Base-by-base conservation (phyloP, 2,113 vertebrate species). In the Nycticebus coucang region DNA sequence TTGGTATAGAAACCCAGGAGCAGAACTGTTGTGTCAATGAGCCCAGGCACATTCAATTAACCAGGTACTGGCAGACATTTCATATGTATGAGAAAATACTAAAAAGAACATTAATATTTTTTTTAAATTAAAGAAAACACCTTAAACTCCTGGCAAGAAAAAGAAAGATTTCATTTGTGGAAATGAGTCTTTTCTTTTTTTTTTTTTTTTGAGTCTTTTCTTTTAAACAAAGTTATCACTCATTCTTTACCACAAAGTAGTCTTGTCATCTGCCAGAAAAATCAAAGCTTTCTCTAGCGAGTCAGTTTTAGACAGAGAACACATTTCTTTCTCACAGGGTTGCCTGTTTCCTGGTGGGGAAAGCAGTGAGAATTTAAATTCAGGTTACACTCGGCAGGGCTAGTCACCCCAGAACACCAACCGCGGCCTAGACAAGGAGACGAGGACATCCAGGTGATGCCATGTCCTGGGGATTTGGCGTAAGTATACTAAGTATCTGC, bases 91-190 rank as follows among this genome's bases (percentile, higher is more conserved):
- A 80, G 64, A 79, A 93, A 89, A 80, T 37, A 35, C 77, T 92
- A 59, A 90, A 90, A 93, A 87, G 55, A 89, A 78, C 19, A 60
- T 78, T 83, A 82, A 93, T 88, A n/a, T 87, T 89, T 96, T 89
- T 96, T 96, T 92, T 66, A 75, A 97, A 95, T 93, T 92, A 95
- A 89, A 89, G n/a, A 95, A 72, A 95, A 84, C 71, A 78, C 41
- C 82, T 94, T 83, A 91, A 97, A 92, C n/a, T 69, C 30, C 35
- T 91, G 26, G 24, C 19, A 37, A 74, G 83, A 45, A 68, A 85
- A 59, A 62, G 71, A 55, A 77, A 84, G 19, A n/a, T 62, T 57
- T 89, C 74, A 83, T 89, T 62, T 95, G 79, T 90, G 59, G 41
- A 30, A 71, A 86, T 22, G 45, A 81, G 60, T 26, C 35, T 24